Percentiles rank a stretch among this genome's conserved stretches.
Evolutionary conservation across 2,797 vertebrate genomes (phyloP).

Genomic region (Pteropus rufus): DNA sequence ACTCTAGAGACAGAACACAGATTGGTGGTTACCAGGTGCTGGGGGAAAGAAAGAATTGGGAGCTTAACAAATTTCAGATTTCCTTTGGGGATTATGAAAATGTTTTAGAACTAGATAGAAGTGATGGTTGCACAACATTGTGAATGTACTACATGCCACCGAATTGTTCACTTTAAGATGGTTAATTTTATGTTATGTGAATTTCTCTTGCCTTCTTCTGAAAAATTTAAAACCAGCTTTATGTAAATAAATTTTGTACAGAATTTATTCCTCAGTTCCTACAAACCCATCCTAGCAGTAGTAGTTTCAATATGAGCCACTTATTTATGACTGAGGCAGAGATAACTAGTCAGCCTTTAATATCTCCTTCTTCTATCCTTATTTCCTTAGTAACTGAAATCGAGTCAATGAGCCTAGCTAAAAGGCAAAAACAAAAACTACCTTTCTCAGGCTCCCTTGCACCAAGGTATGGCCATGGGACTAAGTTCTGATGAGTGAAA

Average conservation of each 20-base stretch:
- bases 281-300: not conserved
- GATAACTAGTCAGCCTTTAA: not conserved
- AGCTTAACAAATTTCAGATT: not conserved
- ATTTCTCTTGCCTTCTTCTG: constrained; percentile 31
- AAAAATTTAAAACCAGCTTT: not conserved
- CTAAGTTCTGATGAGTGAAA: constrained; percentile 3
- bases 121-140: not conserved
- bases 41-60: not conserved
- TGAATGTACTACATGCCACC: not conserved
- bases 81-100: not conserved
- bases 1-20: not conserved
- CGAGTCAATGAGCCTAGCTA: not conserved
- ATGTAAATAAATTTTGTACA: not conserved
- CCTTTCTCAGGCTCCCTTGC: not conserved
- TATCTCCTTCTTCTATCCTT: not conserved
- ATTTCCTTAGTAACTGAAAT: constrained; percentile 24
- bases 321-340: not conserved
- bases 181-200: not conserved
- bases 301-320: not conserved
- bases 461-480: not conserved
- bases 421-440: not conserved
- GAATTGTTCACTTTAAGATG: not conserved
- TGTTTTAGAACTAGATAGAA: constrained; percentile 2
- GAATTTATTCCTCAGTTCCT: constrained; percentile 28
- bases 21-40: not conserved